Percentiles rank a stretch among this genome's conserved stretches.
phyloP scores from a whole-genome alignment of 2,888 invertebrate species.

The Pheosia gnoma region DNA sequence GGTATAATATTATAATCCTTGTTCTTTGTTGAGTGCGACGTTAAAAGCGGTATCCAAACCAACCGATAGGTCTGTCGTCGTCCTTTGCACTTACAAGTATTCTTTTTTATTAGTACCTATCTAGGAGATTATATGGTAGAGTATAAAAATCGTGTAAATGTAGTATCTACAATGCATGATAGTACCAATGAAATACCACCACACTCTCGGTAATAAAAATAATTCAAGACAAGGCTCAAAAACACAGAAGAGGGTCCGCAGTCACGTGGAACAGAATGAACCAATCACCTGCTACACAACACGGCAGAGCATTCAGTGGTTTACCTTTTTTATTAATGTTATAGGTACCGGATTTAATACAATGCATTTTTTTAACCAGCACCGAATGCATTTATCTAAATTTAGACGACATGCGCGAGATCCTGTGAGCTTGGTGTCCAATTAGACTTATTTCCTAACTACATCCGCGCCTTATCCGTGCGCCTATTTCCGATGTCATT shows the following conservation, averaged over 20 bases:
- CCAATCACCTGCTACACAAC: constrained; percentile 43
- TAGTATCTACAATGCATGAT: too few relatives aligned
- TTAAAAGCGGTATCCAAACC: constrained; percentile 11
- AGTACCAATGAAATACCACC: neutral
- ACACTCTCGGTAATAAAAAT: neutral
- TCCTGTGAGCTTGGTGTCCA: neutral
- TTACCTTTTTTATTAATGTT: neutral
- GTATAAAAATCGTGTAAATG: too few relatives aligned
- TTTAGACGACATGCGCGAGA: neutral
- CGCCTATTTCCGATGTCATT: constrained; percentile 2
- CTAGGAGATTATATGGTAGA: neutral
- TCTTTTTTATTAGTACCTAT: neutral
- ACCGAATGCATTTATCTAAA: constrained; percentile 5
- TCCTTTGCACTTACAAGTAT: constrained; percentile 12
- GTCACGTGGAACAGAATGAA: constrained; percentile 70
- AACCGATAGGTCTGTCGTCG: constrained; percentile 13
- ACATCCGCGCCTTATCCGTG: neutral
- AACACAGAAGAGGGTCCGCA: constrained; percentile 67
- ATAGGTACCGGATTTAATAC: neutral
- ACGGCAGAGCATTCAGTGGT: constrained; percentile 12
- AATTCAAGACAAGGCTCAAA: neutral
- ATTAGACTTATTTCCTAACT: constrained; percentile 5
- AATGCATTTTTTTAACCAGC: neutral
- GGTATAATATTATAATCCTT: too few relatives aligned
- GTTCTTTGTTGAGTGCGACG: neutral